phyloP scores from a whole-genome alignment of 2,888 invertebrate genomes.

The Erebia epiphron region DNA sequence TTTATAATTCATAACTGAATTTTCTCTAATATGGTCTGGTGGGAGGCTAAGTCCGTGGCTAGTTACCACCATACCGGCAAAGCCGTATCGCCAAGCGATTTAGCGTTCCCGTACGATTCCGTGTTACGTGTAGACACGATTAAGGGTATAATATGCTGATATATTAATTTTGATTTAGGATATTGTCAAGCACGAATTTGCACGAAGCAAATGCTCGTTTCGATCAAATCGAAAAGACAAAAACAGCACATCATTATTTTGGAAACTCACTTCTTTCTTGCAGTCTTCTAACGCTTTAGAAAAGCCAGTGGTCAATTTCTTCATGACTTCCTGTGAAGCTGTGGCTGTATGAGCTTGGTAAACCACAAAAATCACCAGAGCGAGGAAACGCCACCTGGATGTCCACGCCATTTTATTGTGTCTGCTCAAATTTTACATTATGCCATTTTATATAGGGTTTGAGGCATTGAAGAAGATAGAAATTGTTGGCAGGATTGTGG shows the following conservation, averaged over 20 bases:
- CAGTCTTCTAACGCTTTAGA: constrained; percentile 57
- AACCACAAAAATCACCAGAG: constrained; percentile 1
- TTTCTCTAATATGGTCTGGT: too few species aligned
- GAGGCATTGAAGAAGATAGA: not conserved
- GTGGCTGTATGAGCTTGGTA: constrained; percentile 35
- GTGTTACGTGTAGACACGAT: too few species aligned
- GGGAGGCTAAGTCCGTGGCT: too few species aligned
- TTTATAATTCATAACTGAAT: too few species aligned
- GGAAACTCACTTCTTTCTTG: constrained; percentile 59
- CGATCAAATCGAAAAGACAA: not conserved
- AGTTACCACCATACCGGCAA: too few species aligned
- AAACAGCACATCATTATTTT: not conserved
- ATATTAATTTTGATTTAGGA: too few species aligned
- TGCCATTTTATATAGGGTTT: not conserved
- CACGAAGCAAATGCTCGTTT: too few species aligned
- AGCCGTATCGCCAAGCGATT: too few species aligned
- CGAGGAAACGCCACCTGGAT: constrained; percentile 48
- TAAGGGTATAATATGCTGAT: too few species aligned
- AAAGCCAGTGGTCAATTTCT: constrained; percentile 61
- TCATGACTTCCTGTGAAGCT: constrained; percentile 62
- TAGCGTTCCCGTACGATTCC: too few species aligned
- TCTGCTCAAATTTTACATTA: not conserved
- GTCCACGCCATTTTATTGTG: constrained; percentile 47
- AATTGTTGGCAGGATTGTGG: not conserved
- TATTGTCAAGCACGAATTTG: too few species aligned